Conservation (phyloP, 2,113 vertebrate species). For the Leucosticte australis region DNA sequence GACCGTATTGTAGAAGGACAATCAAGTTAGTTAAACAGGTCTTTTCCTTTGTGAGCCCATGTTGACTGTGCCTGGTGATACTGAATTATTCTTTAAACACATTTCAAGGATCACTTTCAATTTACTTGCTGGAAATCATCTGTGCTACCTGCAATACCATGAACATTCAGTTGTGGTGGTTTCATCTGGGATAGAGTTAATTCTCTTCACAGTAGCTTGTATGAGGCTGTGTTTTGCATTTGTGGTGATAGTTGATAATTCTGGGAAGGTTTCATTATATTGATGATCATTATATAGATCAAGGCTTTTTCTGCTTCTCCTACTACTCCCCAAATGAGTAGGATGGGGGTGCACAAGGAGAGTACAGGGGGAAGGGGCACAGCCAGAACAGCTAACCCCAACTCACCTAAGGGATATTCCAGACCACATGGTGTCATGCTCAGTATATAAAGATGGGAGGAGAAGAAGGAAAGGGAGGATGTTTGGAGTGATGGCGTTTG, state of each 20-base stretch:
- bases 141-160: background rate
- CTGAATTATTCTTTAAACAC: background rate
- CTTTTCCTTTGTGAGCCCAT: background rate
- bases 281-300: background rate
- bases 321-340: background rate
- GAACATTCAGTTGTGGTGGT: background rate
- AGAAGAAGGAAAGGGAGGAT: background rate
- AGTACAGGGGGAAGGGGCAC: background rate
- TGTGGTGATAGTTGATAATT: background rate
- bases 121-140: background rate
- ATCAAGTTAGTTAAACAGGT: background rate
- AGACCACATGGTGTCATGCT: background rate
- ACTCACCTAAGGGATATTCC: background rate
- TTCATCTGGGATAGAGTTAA: background rate
- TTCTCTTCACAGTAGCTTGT: background rate
- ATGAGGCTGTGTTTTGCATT: background rate
- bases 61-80: background rate
- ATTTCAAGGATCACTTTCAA: background rate
- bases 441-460: background rate
- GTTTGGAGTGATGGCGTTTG: fast-evolving
- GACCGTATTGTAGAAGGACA: background rate
- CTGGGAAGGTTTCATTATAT: background rate
- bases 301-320: background rate
- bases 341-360: background rate
- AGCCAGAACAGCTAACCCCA: background rate